Percentiles rank a stretch among this genome's conserved stretches.
Evolutionary conservation across 2,113 vertebrate genomes (phyloP).

Genomic region (Ariopsis seemanni): DNA sequence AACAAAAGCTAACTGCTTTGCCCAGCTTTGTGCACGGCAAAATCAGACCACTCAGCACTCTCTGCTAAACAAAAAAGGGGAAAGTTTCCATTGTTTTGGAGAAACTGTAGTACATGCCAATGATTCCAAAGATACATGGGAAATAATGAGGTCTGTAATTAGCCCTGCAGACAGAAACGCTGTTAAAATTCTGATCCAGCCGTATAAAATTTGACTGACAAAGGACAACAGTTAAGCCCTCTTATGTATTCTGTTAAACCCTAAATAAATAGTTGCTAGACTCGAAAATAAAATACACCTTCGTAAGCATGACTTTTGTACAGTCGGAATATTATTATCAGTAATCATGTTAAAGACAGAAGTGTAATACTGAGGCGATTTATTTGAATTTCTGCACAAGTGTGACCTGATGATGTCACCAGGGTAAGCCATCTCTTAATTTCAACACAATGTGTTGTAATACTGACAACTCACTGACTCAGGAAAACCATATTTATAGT

Average conservation of each 20-base stretch:
- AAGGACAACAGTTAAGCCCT: conserved; percentile 29
- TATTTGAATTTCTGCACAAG: neutral
- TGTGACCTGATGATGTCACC: conserved; percentile 15
- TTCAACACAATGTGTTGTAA: conserved; percentile 49
- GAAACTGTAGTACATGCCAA: conserved; percentile 76
- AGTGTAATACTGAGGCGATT: neutral
- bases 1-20: conserved; percentile 75
- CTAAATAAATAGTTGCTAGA: neutral
- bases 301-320: neutral
- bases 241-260: conserved; percentile 6
- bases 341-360: neutral
- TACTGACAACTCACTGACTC: conserved; percentile 60
- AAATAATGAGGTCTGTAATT: conserved; percentile 77
- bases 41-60: conserved; percentile 75
- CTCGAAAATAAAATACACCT: neutral
- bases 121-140: conserved; percentile 79
- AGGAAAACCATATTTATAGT: conserved; percentile 70
- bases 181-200: conserved; percentile 65
- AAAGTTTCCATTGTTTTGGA: conserved; percentile 79
- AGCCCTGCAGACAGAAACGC: conserved; percentile 66
- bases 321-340: neutral
- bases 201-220: conserved; percentile 63
- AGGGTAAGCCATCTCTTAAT: conserved; percentile 25
- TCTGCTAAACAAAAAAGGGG: conserved; percentile 71
- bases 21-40: conserved; percentile 63